Evolutionary conservation across 1,140 invertebrate genomes (phyloP).

Genomic region (Drosophila hydei): DNA sequence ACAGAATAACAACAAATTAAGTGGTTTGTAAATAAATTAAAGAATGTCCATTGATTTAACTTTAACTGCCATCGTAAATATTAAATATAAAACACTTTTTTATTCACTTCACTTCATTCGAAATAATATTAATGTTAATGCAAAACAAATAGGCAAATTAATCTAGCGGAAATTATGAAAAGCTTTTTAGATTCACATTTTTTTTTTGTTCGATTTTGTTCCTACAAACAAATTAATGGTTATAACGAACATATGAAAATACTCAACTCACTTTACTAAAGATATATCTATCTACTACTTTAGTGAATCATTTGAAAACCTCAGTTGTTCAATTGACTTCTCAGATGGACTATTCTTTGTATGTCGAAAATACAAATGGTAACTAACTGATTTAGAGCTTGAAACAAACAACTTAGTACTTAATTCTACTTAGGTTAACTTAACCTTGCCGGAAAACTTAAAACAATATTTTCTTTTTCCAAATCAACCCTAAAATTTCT

Average conservation of each 20-base stretch:
- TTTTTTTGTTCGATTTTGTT: background rate
- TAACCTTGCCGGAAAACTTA: constrained; percentile 59
- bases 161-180: constrained; percentile 4
- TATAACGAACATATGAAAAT: too few relatives aligned
- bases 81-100: constrained; percentile 28
- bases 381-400: background rate
- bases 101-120: constrained; percentile 8
- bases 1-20: constrained; percentile 84
- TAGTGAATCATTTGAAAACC: too few relatives aligned
- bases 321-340: too few relatives aligned
- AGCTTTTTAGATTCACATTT: background rate
- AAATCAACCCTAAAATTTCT: constrained; percentile 34
- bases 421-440: constrained; percentile 41
- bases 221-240: background rate
- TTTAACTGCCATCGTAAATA: constrained; percentile 31
- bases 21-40: constrained; percentile 83
- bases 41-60: constrained; percentile 42
- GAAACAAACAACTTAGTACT: constrained; percentile 23
- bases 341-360: too few relatives aligned
- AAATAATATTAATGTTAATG: background rate
- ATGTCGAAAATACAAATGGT: too few relatives aligned
- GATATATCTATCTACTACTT: too few relatives aligned
- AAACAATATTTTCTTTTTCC: constrained; percentile 70
- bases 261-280: too few relatives aligned
- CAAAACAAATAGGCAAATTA: constrained; percentile 23